These are phyloP conservation scores for Pedionomus torquatus DNA, from an alignment of 2,113 vertebrate genomes.

Conservation along the genomic window DNA sequence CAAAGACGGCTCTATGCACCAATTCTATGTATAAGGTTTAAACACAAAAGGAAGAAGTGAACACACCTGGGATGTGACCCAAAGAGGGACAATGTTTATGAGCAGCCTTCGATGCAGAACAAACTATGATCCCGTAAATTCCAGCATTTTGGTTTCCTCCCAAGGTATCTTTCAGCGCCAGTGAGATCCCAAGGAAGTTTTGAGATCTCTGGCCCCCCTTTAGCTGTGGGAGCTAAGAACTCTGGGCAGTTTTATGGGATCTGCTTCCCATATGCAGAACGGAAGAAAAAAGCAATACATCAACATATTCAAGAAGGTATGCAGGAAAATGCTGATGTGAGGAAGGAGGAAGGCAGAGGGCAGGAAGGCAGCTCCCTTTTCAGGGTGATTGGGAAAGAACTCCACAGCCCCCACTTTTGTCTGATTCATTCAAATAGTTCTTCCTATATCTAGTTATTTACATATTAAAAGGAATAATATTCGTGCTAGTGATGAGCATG, in stretches of 20 bases:
- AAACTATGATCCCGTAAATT: fast-evolving
- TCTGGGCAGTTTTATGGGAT: not conserved
- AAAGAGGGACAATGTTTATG: not conserved
- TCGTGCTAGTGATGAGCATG: not conserved
- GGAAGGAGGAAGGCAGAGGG: not conserved
- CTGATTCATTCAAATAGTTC: not conserved
- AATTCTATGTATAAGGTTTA: not conserved
- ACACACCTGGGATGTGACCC: not conserved
- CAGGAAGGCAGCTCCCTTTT: not conserved
- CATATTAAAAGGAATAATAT: not conserved
- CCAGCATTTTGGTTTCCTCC: not conserved
- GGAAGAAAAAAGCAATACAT: not conserved
- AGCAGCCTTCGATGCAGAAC: not conserved
- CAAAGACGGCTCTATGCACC: not conserved
- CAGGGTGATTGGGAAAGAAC: not conserved
- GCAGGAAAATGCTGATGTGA: not conserved
- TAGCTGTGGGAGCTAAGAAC: not conserved
- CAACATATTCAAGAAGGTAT: not conserved
- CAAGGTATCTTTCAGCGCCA: fast-evolving
- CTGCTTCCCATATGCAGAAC: not conserved
- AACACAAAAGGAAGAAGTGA: not conserved
- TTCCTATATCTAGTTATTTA: not conserved
- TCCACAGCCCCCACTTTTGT: not conserved
- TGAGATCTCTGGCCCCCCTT: not conserved
- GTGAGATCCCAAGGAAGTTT: not conserved